Evolutionary conservation across 1,140 invertebrate species (phyloP), one percentile per base, ranked within the genome.

Genomic region (Ephestia elutella): DNA sequence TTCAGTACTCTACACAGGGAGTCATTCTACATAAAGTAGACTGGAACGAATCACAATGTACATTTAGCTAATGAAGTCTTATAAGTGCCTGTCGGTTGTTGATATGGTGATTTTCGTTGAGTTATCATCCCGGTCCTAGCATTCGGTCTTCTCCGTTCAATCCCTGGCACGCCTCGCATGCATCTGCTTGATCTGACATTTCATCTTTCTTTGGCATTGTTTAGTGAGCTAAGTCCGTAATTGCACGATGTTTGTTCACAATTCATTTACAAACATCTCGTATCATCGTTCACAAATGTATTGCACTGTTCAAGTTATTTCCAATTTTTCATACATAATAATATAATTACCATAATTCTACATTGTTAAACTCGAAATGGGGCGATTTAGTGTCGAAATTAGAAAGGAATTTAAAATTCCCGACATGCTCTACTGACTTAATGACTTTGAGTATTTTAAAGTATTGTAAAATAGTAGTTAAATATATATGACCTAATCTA

Each of bases 121-220:
- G 38, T 18, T 44, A 11, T 32, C 63, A 62, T 65, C 63, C 56
- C 62, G 63, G 64, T 68, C 73, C 73, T 80, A 68, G 60, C 72
- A 78, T 73, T 71, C 66, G 48, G 57, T 71, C 73, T 67, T 50
- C 66, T 57, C 66, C 73, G 66, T 68, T 60, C 63, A 62, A 59
- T 77, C 65, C 65, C 65, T 73, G 51, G 55, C 64, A 70, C 69
- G 64, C 71, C 67, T 70, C 66, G 60, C 68, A 65, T 68, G 21
- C 21, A 25, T 25, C 21, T 25, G 64, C 63, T 64, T 49, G 60
- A 58, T 66, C 71, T 70, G 59, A 68, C 71, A 70, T 66, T 67
- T 74, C 58, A 74, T 81, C 78, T 79, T 83, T 87, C 85, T 87
- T 87, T 87, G 85, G 85, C 81, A 86, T 86, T 86, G 78, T 82